These are phyloP conservation scores for Platichthys flesus DNA, from an alignment of 2,113 vertebrate species.

Conservation along the genomic window DNA sequence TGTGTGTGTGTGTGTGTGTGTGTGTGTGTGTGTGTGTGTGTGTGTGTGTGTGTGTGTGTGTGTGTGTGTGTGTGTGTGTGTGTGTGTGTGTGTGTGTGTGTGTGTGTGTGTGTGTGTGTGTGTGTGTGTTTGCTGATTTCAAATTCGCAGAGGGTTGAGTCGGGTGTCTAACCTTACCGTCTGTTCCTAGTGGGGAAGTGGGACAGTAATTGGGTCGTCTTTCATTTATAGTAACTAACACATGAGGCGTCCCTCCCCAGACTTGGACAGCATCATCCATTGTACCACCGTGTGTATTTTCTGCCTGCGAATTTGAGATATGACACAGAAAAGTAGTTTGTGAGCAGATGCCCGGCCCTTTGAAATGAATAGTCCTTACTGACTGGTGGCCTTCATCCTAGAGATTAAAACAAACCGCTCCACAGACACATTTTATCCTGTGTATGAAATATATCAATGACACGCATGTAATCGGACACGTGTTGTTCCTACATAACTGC, in stretches of 20 bases:
- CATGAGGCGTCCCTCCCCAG: constrained; percentile 49
- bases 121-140: constrained; percentile 25
- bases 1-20: too few species aligned
- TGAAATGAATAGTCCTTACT: constrained; percentile 50
- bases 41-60: too few species aligned
- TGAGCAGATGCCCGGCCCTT: constrained; percentile 27
- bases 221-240: constrained; percentile 76
- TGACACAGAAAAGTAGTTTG: constrained; percentile 17
- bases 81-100: neutral
- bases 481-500: constrained; percentile 16
- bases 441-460: constrained; percentile 29
- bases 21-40: too few species aligned
- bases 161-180: constrained; percentile 63
- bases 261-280: constrained; percentile 65
- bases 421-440: constrained; percentile 47
- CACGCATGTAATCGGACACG: neutral
- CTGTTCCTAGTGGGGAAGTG: constrained; percentile 68
- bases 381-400: constrained; percentile 41
- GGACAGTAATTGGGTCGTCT: constrained; percentile 79
- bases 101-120: neutral
- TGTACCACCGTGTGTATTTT: constrained; percentile 35
- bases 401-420: constrained; percentile 61
- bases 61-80: neutral
- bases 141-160: constrained; percentile 33
- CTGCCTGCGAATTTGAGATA: constrained; percentile 26